These are phyloP conservation scores for Ciconia stormi DNA, from an alignment of 2,113 vertebrate species.

Conservation along the genomic window DNA sequence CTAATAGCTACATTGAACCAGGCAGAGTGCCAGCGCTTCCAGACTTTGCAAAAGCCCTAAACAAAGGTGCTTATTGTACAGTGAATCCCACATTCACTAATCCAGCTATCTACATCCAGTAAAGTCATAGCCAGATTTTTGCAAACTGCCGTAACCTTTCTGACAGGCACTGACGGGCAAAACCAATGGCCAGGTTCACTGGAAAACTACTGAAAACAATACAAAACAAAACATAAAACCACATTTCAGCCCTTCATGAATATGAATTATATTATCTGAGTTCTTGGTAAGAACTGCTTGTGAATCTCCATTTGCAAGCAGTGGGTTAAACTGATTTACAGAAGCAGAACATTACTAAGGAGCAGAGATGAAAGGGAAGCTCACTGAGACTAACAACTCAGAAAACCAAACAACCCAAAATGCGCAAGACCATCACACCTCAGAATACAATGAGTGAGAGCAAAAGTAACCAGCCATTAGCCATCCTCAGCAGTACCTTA, in stretches of 20 bases:
- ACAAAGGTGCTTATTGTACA: conserved; percentile 40
- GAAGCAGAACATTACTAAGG: background rate
- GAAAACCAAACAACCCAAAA: background rate
- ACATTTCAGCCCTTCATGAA: background rate
- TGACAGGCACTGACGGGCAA: background rate
- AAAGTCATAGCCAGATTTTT: background rate
- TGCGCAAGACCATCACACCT: background rate
- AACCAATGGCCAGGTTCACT: background rate
- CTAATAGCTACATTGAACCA: conserved; percentile 18
- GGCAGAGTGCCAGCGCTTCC: background rate
- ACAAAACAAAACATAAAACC: background rate
- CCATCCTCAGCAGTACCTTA: background rate
- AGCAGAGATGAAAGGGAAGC: background rate
- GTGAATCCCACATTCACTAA: background rate
- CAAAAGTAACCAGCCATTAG: background rate
- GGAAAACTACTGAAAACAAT: background rate
- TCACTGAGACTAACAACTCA: background rate
- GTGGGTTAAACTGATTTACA: background rate
- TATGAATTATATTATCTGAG: background rate
- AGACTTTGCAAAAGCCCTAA: conserved; percentile 19
- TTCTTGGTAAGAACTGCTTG: background rate
- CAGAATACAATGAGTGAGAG: background rate
- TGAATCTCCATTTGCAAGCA: background rate
- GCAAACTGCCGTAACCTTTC: background rate
- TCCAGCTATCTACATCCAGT: background rate